A percentile compares a stretch with the other conserved stretches of the same genome.
phyloP scores from a whole-genome alignment of 1,140 invertebrate genomes.

The Triops cancriformis region DNA sequence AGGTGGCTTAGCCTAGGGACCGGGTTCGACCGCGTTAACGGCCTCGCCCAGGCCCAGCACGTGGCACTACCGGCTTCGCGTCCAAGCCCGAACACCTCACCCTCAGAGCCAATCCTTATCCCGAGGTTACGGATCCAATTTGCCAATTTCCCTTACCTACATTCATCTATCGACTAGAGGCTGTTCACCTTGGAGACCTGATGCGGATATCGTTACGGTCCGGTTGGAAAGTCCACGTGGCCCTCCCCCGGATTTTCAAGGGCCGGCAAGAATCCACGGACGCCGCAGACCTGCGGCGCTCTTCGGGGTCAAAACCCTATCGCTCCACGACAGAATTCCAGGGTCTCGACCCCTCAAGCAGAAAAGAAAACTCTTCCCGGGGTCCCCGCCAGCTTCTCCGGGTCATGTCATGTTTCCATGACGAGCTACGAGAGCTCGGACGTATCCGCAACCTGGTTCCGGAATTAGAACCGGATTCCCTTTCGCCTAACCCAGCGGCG shows the following conservation, averaged over 20 bases:
- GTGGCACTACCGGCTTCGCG: no score
- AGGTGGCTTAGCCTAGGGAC: no score
- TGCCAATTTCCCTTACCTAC: slow-evolving; percentile 83
- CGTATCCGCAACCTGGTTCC: slow-evolving; percentile 61
- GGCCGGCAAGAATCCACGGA: slow-evolving; percentile 64
- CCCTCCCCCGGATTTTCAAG: slow-evolving; percentile 38
- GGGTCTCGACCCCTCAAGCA: slow-evolving; percentile 57
- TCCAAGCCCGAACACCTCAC: no score
- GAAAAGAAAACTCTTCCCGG: slow-evolving; percentile 70
- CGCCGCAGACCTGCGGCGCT: slow-evolving; percentile 45
- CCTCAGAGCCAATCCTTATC: no score
- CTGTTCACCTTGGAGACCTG: slow-evolving; percentile 82
- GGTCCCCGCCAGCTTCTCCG: slow-evolving; percentile 60
- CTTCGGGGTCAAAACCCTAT: slow-evolving; percentile 45
- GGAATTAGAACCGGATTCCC: slow-evolving; percentile 64
- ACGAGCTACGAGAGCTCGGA: slow-evolving; percentile 51
- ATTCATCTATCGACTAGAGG: slow-evolving; percentile 81
- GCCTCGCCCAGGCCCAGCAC: no score
- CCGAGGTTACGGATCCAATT: no score
- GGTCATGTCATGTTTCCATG: slow-evolving; percentile 56
- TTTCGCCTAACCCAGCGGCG: slow-evolving; percentile 47
- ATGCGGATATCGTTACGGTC: slow-evolving; percentile 71
- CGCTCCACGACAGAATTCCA: slow-evolving; percentile 62
- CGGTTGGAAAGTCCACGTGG: slow-evolving; percentile 49
- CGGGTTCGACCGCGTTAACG: no score